phyloP scores from a whole-genome alignment of 2,797 vertebrate species.

The Spinus olivaceus region DNA sequence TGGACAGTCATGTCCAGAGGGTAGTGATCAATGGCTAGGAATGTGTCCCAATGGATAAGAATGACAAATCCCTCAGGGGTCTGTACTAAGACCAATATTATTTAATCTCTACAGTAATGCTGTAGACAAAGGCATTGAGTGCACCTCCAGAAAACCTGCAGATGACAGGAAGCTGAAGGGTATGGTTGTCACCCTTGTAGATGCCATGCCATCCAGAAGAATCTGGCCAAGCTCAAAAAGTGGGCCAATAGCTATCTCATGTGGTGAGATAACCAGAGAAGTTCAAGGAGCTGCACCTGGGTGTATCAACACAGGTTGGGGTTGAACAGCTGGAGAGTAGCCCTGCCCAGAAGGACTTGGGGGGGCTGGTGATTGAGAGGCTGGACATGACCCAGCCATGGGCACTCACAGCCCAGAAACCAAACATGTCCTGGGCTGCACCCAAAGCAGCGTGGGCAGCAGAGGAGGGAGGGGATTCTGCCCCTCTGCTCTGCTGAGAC shows the following conservation, averaged over 20 bases:
- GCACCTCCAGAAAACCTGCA: not conserved
- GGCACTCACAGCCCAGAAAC: not conserved
- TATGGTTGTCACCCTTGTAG: fast-evolving
- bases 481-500: not conserved
- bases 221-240: not conserved
- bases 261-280: no score
- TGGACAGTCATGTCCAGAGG: fast-evolving
- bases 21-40: not conserved
- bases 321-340: not conserved
- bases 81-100: not conserved
- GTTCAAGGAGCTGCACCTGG: not conserved
- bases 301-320: not conserved
- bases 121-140: not conserved
- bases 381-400: not conserved
- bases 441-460: not conserved
- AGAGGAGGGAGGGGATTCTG: not conserved
- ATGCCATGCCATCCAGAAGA: not conserved
- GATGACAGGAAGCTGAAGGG: not conserved
- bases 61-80: not conserved
- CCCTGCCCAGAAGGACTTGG: not conserved
- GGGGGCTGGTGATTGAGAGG: not conserved
- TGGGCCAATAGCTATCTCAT: not conserved
- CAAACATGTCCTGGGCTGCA: not conserved
- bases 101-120: not conserved
- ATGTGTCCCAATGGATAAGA: not conserved